A percentile compares a stretch with the other conserved stretches of the same genome.
phyloP scores from a whole-genome alignment of 2,797 vertebrate genomes.

The Myotis pilosus region DNA sequence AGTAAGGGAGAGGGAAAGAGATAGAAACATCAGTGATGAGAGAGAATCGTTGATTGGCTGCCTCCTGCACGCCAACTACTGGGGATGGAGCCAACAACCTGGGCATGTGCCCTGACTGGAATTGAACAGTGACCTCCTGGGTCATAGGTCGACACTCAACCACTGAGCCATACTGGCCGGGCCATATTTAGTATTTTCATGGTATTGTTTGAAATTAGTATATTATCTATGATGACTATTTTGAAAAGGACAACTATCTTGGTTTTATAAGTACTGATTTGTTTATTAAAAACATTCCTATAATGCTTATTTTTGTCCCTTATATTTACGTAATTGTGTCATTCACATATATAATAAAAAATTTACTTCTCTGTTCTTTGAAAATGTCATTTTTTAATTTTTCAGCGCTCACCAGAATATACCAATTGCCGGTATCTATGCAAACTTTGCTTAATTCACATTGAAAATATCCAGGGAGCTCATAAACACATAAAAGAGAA shows the following conservation, averaged over 20 bases:
- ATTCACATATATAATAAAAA: constrained; percentile 3
- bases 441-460: constrained; percentile 97
- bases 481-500: constrained; percentile 99
- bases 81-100: too few relatives aligned
- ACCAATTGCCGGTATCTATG: constrained; percentile 98
- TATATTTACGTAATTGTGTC: neutral
- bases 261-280: neutral
- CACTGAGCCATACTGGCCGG: too few relatives aligned
- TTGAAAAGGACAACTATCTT: neutral
- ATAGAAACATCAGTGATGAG: too few relatives aligned
- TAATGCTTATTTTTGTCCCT: constrained; percentile 25
- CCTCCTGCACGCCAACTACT: too few relatives aligned
- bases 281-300: constrained; percentile 24
- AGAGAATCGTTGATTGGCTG: too few relatives aligned
- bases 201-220: constrained; percentile 20
- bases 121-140: too few relatives aligned
- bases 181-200: neutral
- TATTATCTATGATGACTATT: constrained; percentile 17
- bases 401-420: constrained; percentile 95
- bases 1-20: too few relatives aligned
- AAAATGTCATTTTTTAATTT: constrained; percentile 65
- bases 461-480: constrained; percentile 97
- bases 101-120: too few relatives aligned
- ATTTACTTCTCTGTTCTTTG: constrained; percentile 33
- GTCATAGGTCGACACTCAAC: too few relatives aligned